Evolutionary conservation across 2,797 vertebrate species (phyloP).

Genomic region (Eulemur coronatus): DNA sequence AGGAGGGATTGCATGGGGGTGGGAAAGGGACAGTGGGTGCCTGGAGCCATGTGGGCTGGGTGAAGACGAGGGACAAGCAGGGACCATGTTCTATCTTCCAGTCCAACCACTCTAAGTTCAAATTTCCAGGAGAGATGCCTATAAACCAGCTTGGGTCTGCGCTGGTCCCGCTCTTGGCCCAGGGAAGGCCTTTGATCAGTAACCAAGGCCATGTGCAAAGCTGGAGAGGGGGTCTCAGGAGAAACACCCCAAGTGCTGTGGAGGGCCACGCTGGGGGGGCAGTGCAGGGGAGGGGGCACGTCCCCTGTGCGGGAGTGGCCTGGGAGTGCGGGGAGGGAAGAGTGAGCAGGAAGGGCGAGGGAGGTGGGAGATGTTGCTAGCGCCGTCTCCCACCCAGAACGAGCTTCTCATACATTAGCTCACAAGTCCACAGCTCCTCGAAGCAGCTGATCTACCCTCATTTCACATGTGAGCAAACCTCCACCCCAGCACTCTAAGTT

Average conservation of each 20-base stretch:
- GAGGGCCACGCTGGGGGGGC: accelerated
- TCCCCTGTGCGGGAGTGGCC: background rate
- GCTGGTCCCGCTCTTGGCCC: too few species aligned
- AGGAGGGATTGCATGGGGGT: background rate
- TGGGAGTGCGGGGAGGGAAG: accelerated
- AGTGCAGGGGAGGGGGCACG: background rate
- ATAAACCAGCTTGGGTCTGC: background rate
- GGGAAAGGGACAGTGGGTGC: background rate
- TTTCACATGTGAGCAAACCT: background rate
- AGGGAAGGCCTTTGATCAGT: background rate
- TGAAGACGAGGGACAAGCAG: background rate
- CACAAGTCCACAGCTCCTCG: accelerated
- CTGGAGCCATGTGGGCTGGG: background rate
- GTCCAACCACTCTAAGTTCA: background rate
- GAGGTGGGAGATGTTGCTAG: background rate
- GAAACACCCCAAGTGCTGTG: accelerated
- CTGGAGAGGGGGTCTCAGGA: background rate
- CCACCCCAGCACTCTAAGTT: background rate
- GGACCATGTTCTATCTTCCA: background rate
- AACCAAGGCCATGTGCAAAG: accelerated
- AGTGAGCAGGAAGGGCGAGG: background rate
- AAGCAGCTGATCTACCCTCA: background rate
- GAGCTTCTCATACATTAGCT: background rate
- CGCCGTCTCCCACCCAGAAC: too few species aligned
- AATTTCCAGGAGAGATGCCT: background rate